phyloP scores from a whole-genome alignment of 2,797 vertebrate genomes.

The Oreortyx pictus region DNA sequence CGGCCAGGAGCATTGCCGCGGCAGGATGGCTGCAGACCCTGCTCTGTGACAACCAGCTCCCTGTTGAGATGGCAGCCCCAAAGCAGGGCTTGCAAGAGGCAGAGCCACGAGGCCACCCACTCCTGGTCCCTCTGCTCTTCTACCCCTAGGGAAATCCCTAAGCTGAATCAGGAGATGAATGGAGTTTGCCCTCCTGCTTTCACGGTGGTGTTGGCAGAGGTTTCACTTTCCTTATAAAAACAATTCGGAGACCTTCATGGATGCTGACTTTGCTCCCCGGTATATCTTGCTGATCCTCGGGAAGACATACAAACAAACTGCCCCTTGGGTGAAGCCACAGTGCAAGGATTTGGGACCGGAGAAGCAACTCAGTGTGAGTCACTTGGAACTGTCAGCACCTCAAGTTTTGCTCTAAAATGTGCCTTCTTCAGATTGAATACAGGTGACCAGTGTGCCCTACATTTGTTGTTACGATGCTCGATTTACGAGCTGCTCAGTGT shows the following conservation, averaged over 20 bases:
- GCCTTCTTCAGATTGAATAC: neutral
- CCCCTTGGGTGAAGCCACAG: neutral
- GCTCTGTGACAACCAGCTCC: neutral
- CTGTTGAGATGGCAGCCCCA: accelerated
- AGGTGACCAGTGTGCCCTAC: neutral
- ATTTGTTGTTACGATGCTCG: neutral
- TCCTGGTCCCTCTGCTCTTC: neutral
- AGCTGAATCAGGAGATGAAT: neutral
- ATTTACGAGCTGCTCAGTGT: conserved; percentile 10
- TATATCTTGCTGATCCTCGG: neutral
- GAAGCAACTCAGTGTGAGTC: neutral
- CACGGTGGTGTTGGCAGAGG: neutral
- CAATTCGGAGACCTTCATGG: neutral
- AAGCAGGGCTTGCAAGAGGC: neutral
- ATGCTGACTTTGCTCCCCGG: neutral
- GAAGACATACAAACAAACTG: neutral
- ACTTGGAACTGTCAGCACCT: neutral
- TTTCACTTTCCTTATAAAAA: neutral
- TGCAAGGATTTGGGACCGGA: neutral
- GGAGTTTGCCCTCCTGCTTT: neutral
- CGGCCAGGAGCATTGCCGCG: neutral
- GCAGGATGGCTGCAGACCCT: accelerated
- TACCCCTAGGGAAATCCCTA: neutral
- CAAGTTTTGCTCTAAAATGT: neutral
- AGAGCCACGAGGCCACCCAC: neutral